phyloP scores from a whole-genome alignment of 2,113 vertebrate genomes.

The Dinomys branickii region DNA sequence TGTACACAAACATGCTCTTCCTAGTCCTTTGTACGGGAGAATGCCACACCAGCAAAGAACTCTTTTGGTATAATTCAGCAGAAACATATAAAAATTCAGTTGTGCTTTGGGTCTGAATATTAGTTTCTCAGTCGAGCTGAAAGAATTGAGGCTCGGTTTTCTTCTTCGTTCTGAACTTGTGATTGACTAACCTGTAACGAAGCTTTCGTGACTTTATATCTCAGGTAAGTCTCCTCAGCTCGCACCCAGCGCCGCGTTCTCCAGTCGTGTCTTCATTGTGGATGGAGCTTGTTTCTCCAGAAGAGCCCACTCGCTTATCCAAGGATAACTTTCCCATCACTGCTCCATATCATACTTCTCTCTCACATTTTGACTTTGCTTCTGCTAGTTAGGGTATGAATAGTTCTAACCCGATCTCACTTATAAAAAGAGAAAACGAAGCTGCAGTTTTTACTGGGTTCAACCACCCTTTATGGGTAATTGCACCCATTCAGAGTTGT shows the following conservation, averaged over 20 bases:
- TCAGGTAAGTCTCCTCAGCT: neutral
- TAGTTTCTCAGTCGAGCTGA: neutral
- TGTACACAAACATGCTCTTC: neutral
- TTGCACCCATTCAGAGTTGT: neutral
- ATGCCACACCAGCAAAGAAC: neutral
- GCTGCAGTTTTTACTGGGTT: neutral
- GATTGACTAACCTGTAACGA: neutral
- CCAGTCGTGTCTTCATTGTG: neutral
- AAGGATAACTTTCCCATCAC: neutral
- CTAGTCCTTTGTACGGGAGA: neutral
- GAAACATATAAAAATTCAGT: constrained; percentile 5
- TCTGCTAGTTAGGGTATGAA: constrained; percentile 18
- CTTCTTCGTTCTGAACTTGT: constrained; percentile 8
- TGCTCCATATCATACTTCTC: neutral
- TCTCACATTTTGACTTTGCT: constrained; percentile 26
- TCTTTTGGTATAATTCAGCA: constrained; percentile 19
- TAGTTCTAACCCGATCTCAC: neutral
- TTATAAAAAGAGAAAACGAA: constrained; percentile 47
- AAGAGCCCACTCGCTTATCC: neutral
- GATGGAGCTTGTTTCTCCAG: neutral
- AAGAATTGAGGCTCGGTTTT: constrained; percentile 31
- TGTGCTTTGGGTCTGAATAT: neutral
- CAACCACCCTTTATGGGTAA: neutral
- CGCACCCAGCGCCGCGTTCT: neutral
- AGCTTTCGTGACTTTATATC: neutral